Percentiles rank a stretch among this genome's conserved stretches.
Evolutionary conservation across 1,140 invertebrate genomes (phyloP).

Genomic region (Rhizoglyphus robini): DNA sequence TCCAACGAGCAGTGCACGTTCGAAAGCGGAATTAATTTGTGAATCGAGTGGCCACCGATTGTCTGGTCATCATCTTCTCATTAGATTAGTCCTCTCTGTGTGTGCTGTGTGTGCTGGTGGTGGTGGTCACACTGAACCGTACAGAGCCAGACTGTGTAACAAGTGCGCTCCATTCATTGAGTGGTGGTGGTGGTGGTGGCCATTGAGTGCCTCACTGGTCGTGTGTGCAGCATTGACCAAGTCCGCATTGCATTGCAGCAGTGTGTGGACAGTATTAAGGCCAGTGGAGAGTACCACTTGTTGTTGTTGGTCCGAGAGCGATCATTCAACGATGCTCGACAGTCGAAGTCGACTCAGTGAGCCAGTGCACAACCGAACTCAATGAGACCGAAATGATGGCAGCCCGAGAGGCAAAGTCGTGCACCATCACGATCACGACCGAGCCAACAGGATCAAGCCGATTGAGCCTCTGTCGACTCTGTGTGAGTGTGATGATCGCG

Average conservation of each 20-base stretch:
- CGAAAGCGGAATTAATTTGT: slow-evolving; percentile 14
- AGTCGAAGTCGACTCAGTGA: no score
- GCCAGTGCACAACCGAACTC: no score
- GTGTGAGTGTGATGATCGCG: not conserved
- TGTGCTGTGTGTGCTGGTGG: not conserved
- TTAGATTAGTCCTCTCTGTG: slow-evolving; percentile 1
- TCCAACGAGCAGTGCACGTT: not conserved
- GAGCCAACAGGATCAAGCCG: not conserved
- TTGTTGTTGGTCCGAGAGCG: not conserved
- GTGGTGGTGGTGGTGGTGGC: no score
- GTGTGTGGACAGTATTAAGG: no score
- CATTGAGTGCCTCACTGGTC: no score
- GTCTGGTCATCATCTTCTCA: slow-evolving; percentile 15
- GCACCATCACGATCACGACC: not conserved
- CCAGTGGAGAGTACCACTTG: not conserved
- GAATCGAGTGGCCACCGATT: not conserved
- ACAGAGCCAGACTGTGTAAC: no score
- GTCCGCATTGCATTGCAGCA: no score
- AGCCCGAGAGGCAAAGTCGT: not conserved
- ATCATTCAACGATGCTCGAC: not conserved
- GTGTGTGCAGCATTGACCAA: no score
- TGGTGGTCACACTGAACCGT: no score
- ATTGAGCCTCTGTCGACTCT: not conserved
- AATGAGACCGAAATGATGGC: no score
- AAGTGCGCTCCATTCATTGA: no score